These are phyloP conservation scores for Taxidea taxus DNA, from an alignment of 2,113 vertebrate genomes.

Conservation along the genomic window DNA sequence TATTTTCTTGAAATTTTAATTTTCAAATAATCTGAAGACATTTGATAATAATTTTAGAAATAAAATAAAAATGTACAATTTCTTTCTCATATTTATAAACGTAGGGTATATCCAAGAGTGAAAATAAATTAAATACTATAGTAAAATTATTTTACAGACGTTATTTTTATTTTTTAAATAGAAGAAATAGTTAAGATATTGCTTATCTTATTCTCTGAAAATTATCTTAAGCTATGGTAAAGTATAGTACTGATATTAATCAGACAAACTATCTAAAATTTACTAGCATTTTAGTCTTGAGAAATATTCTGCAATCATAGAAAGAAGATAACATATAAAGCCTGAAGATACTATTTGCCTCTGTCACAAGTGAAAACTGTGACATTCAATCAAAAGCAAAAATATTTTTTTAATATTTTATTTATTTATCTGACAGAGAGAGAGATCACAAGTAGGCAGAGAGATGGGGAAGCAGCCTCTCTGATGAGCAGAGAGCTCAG, in stretches of 20 bases:
- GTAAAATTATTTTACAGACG: not conserved
- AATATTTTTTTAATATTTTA: too few relatives aligned
- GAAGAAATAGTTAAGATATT: not conserved
- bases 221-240: not conserved
- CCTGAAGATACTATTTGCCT: not conserved
- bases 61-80: not conserved
- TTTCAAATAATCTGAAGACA: not conserved
- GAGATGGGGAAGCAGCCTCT: too few relatives aligned
- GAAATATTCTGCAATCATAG: not conserved
- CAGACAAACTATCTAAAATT: not conserved
- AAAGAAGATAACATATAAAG: not conserved
- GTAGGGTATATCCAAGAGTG: not conserved
- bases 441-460: too few relatives aligned
- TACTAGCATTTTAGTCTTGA: not conserved
- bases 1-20: not conserved
- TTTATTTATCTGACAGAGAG: too few relatives aligned
- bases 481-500: too few relatives aligned
- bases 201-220: not conserved
- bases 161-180: not conserved
- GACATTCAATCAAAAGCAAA: not conserved
- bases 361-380: not conserved
- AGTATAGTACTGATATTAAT: not conserved
- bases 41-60: not conserved
- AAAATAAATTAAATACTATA: not conserved
- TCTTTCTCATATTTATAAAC: not conserved